These are phyloP conservation scores for Ptiloglossa arizonensis DNA, from an alignment of 1,140 invertebrate genomes.

Conservation along the genomic window DNA sequence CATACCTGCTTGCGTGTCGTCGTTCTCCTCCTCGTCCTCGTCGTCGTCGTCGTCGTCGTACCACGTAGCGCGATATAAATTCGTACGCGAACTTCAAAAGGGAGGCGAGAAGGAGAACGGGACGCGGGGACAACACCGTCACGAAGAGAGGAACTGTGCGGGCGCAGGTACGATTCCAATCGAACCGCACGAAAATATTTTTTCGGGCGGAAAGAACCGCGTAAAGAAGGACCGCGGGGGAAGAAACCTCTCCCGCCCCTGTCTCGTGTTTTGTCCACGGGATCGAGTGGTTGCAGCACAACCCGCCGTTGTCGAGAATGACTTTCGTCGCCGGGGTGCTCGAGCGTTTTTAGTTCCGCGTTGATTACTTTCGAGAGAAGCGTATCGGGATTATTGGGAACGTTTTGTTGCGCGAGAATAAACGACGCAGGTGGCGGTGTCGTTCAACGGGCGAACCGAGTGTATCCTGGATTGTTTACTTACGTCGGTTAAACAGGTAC, in stretches of 20 bases:
- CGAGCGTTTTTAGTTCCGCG: background rate
- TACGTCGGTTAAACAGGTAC: no score
- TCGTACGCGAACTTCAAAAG: conserved; percentile 70
- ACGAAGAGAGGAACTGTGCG: conserved; percentile 15
- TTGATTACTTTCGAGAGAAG: background rate
- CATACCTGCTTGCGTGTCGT: conserved; percentile 33
- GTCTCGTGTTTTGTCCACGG: conserved; percentile 19
- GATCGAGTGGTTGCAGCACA: background rate
- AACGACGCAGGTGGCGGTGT: background rate
- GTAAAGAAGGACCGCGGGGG: conserved; percentile 17
- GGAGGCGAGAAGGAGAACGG: conserved; percentile 44
- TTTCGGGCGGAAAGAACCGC: conserved; percentile 66
- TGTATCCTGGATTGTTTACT: no score
- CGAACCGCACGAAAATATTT: conserved; percentile 68
- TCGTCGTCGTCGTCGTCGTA: conserved; percentile 43
- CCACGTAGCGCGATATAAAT: conserved; percentile 49
- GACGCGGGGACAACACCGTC: conserved; percentile 6
- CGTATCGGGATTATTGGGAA: background rate
- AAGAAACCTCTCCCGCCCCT: background rate
- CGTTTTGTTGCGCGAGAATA: background rate
- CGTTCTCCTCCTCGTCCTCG: no score
- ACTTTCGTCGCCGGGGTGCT: background rate
- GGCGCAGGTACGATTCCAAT: conserved; percentile 53
- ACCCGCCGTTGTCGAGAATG: background rate
- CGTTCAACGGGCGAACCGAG: no score